Base-by-base conservation (phyloP, 2,113 vertebrate genomes). In the Indri indri region DNA sequence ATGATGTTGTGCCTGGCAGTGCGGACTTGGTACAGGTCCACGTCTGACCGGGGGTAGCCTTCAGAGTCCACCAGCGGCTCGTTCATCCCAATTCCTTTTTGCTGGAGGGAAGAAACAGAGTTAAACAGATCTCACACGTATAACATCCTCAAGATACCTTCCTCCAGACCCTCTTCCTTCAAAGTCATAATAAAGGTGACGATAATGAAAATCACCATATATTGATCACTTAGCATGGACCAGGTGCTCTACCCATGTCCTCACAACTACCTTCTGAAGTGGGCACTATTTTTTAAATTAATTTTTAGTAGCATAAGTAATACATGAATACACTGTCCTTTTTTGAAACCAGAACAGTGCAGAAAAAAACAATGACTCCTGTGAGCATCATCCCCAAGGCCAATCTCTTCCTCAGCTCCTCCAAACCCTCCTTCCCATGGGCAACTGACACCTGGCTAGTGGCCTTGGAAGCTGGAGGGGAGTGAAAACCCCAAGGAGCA, bases 1-100 rank as follows among this genome's bases (percentile, higher is more conserved):
- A 99, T 98, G 54, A 99, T 99, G 90, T 98, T 99, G 98, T 99
- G 99, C 88, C 99, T 99, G 0, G 99, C 99, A 0, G 98, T 99
- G 79, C 99, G 99, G 88, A 99, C 99, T 98, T 99, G 99, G 97
- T 99, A 99, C 52, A 99, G 70, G 91, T 99, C 99, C 82, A 99
- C 98, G 83, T 99, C 99, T 0, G 98, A 97, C 13, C 99, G 98
- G 32, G 99, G 99, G 54, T 98, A 99, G 0, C 99, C 99, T 85
- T 99, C 99, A 0, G 94, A 97, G 77, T 99, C 99, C 18, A 99
- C 99, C 88, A 99, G 96, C 0, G 99, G 98, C 50, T 97, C 99
- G 0, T 98, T 96, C 96, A 99, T 99, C 57, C 99, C 99, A 5
- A 99, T 98, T 2, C 98, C 98, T 81, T 99, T 99, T 98, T 99